Evolutionary conservation across 92 coral and sea anemone genomes (phyloP), one percentile per base, ranked within the genome.

Genomic region (Heteractis magnifica): DNA sequence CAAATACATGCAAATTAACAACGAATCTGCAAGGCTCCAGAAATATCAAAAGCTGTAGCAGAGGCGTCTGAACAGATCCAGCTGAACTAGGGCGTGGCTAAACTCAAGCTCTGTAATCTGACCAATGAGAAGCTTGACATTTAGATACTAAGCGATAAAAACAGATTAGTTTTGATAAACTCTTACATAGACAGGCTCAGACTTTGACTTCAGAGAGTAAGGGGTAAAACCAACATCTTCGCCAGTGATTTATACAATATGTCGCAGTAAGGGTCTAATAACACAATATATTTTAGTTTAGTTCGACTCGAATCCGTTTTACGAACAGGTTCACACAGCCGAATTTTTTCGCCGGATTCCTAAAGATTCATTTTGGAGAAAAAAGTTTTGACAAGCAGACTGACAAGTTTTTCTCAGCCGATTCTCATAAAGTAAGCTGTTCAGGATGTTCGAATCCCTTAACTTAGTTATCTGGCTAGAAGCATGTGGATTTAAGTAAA

Each of bases 111-210:
- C 49, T 23, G 50, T 68, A 68, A 68, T 68, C 73, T 68, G 49
- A 20, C 73, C 73, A 68, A 68, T 68, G 48, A 68, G 23, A 68
- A 10, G 44, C 73, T 26, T 68, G 44, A 50, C 23, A 10, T 68
- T 68, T 68, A 68, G 73, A 68, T 68, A 21, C 73, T 20, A 68
- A 68, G 73, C 73, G 73, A 68, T 68, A 68, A 68, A 68, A 68
- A 68, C 73, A 68, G 73, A 68, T 68, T 68, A 68, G 73, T 68
- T 68, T 68, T 68, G 73, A 68, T 68, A 68, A 68, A 68, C 73
- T 68, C 73, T 68, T 68, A 21, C 48, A 68, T 26, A 68, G 73
- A 68, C 73, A 68, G 73, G 49, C 49, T 68, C 73, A 68, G 70
- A 62, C 70, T 18, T 62, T 62, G 70, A 18, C 70, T 62, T 18